phyloP scores from a whole-genome alignment of 1,140 invertebrate species.

The Nylanderia fulva region DNA sequence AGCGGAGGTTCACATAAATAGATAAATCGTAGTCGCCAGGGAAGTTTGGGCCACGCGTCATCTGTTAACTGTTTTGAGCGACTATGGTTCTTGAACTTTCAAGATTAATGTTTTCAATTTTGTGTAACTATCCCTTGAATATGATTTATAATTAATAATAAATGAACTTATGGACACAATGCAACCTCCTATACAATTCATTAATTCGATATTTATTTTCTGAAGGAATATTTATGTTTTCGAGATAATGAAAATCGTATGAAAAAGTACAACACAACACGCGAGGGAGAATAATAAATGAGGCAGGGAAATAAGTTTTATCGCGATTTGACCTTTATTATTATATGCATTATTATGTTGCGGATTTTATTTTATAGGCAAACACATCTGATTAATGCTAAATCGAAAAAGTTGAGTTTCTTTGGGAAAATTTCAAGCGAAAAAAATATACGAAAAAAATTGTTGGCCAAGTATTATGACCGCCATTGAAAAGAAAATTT shows the following conservation, averaged over 20 bases:
- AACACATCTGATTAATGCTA: neutral
- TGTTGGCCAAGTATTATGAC: neutral
- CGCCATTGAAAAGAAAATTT: neutral
- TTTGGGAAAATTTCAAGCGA: neutral
- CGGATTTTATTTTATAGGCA: neutral
- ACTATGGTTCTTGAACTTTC: slow-evolving; percentile 51
- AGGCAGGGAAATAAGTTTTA: neutral
- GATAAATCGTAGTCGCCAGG: slow-evolving; percentile 55
- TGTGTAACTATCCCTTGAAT: slow-evolving; percentile 68
- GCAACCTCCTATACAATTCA: neutral
- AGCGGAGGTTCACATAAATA: neutral
- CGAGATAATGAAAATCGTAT: slow-evolving; percentile 17
- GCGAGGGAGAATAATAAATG: slow-evolving; percentile 22
- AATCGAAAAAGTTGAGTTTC: neutral
- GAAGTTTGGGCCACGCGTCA: slow-evolving; percentile 49
- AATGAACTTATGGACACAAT: slow-evolving; percentile 66
- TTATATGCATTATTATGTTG: neutral
- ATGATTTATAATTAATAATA: slow-evolving; percentile 72
- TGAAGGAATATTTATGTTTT: neutral
- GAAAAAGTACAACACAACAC: neutral
- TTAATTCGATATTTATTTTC: neutral
- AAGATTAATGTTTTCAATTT: slow-evolving; percentile 69
- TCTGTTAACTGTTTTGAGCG: slow-evolving; percentile 58
- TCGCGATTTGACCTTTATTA: slow-evolving; percentile 16
- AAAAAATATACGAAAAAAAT: neutral